Evolutionary conservation across 2,888 invertebrate species (phyloP), one percentile per base, ranked within the genome.

Genomic region (Thysanoteuthis rhombus): DNA sequence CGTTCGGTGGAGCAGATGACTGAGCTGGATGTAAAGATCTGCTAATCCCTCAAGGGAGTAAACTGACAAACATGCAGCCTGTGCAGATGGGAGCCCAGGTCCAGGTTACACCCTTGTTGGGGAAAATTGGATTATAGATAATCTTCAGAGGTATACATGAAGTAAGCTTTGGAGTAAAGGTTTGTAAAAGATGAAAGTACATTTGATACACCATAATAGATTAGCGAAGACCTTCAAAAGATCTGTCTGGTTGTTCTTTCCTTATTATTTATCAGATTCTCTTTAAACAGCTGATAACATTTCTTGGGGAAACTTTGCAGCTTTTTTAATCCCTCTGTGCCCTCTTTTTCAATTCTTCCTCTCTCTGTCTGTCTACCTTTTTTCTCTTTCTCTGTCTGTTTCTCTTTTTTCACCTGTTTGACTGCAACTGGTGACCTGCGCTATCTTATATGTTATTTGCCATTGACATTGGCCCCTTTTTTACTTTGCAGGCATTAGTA

Each of bases 401-500:
- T 89, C n/a, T 93, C 39, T 28, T 4, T 45, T 36, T 52, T 93
- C 42, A 93, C 93, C 25, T 89, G 75, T 93, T 40, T 52, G 39
- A 92, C 92, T 42, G n/a, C 45, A 45, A 92, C 75, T 75, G 75
- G 75, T 75, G 75, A 75, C 75, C 75, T 75, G 75, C 75, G 92
- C 92, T 42, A 42, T n/a, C 16, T 92, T 75, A 75, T 12, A 75
- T 75, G 75, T 75, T n/a, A 75, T 75, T 75, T 75, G 75, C 75
- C 75, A 75, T 75, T 75, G 75, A 75, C 25, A 36, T 75, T 75
- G 75, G 47, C 47, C 47, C 75, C 89, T 90, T 45, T 93, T 93
- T 94, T 93, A 93, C 93, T 93, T 94, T 95, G 40, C 95, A 97
- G 96, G 96, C 96, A 94, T 94, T 96, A 94, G 95, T 96, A 40